A percentile compares a stretch with the other conserved stretches of the same genome.
Evolutionary conservation across 2,888 invertebrate genomes (phyloP).

Genomic region (Luffia ferchaultella): DNA sequence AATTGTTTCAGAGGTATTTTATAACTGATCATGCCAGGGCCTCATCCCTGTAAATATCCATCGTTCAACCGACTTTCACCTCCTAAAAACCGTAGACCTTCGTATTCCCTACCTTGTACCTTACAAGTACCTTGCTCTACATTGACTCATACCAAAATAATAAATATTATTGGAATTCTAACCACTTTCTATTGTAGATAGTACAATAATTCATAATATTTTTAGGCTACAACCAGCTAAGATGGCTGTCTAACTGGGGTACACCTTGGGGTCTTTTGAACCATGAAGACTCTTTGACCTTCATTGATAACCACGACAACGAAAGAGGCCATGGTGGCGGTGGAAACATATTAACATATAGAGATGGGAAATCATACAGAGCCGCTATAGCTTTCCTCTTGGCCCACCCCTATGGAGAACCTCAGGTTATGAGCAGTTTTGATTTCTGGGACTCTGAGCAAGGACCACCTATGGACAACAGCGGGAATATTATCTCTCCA

Average conservation of each 20-base stretch:
- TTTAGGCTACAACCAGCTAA: conserved; percentile 15
- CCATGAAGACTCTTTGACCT: conserved; percentile 66
- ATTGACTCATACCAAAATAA: too few relatives aligned
- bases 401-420: conserved; percentile 82
- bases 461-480: conserved; percentile 73
- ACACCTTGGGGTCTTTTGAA: conserved; percentile 70
- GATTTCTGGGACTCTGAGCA: conserved; percentile 68
- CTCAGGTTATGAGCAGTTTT: conserved; percentile 88
- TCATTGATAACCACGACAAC: conserved; percentile 87
- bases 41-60: not conserved
- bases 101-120: too few relatives aligned
- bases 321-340: conserved; percentile 72
- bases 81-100: too few relatives aligned
- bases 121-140: too few relatives aligned
- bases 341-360: conserved; percentile 69
- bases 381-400: conserved; percentile 85
- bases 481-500: conserved; percentile 71
- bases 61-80: not conserved
- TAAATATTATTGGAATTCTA: too few relatives aligned
- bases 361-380: conserved; percentile 69
- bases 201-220: too few relatives aligned
- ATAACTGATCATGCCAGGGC: not conserved
- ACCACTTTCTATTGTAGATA: too few relatives aligned
- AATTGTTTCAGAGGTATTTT: conserved; percentile 40
- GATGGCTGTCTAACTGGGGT: conserved; percentile 70